phyloP scores from a whole-genome alignment of 2,888 invertebrate genomes.

The Penaeus monodon region DNA sequence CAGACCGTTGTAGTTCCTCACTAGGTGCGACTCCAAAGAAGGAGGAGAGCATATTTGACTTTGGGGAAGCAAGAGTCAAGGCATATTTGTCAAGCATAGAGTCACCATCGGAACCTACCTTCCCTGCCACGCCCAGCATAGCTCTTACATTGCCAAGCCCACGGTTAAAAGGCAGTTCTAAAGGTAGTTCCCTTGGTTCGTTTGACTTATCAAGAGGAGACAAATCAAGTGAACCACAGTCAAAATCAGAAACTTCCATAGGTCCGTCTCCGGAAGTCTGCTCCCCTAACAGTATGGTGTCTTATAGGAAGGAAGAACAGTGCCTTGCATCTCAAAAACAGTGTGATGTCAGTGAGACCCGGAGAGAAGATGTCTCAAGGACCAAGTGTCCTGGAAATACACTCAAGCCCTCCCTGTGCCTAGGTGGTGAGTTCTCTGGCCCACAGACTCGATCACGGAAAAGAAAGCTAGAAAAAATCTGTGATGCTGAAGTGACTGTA shows the following conservation, averaged over 20 bases:
- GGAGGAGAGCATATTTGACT: slow-evolving; percentile 61
- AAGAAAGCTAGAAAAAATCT: slow-evolving; percentile 50
- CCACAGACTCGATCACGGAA: slow-evolving; percentile 58
- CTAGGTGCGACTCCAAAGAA: slow-evolving; percentile 60
- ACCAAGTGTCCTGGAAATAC: slow-evolving; percentile 22
- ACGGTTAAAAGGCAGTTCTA: slow-evolving; percentile 44
- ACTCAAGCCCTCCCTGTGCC: slow-evolving; percentile 31
- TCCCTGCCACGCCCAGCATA: slow-evolving; percentile 53
- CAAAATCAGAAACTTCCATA: slow-evolving; percentile 41
- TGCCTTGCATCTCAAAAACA: slow-evolving; percentile 54
- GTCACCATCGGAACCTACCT: slow-evolving; percentile 47
- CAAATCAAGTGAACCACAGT: slow-evolving; percentile 28
- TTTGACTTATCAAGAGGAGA: slow-evolving; percentile 54
- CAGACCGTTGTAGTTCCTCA: slow-evolving; percentile 59
- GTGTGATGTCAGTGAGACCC: slow-evolving; percentile 36
- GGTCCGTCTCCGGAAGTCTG: slow-evolving; percentile 39
- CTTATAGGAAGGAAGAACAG: slow-evolving; percentile 54
- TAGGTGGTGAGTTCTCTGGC: slow-evolving; percentile 46
- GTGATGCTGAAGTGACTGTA: slow-evolving; percentile 55
- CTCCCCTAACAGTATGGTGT: slow-evolving; percentile 51
- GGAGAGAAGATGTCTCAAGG: slow-evolving; percentile 20
- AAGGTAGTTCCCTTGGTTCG: slow-evolving; percentile 47
- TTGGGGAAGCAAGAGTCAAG: slow-evolving; percentile 57
- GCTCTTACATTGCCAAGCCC: slow-evolving; percentile 56
- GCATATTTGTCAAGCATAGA: slow-evolving; percentile 58